Percentiles rank a stretch among this genome's conserved stretches.
These are phyloP conservation scores for Trachelipus rathkii DNA, from an alignment of 1,140 invertebrate species.

Conservation along the genomic window DNA sequence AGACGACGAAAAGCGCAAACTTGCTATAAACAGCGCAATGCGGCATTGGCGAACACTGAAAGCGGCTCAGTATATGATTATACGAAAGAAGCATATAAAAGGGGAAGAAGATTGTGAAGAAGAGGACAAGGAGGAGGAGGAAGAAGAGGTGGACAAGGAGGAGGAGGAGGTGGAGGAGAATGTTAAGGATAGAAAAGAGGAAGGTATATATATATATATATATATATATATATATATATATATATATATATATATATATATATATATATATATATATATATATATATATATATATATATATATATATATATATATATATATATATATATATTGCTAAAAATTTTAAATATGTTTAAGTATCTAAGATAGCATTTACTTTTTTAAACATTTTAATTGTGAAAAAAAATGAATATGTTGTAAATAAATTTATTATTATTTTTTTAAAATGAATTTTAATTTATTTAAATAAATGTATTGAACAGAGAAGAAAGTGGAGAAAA, in stretches of 20 bases:
- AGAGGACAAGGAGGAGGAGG: not conserved
- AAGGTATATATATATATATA: not conserved
- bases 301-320: not conserved
- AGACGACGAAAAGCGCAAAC: conserved; percentile 40
- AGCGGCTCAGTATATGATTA: conserved; percentile 31
- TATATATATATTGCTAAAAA: no score
- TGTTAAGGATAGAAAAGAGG: not conserved
- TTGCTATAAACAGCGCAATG: conserved; percentile 45
- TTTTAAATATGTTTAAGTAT: no score
- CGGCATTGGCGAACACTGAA: conserved; percentile 44
- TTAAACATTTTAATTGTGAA: no score
- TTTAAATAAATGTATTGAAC: no score
- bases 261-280: conserved; percentile 16
- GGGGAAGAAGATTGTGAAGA: conserved; percentile 25
- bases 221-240: conserved; percentile 25
- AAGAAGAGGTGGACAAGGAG: not conserved
- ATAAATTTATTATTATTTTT: no score
- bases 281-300: conserved; percentile 12
- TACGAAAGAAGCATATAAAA: conserved; percentile 31
- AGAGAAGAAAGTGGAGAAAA: no score
- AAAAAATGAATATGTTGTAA: no score
- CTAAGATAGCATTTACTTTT: no score
- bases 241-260: conserved; percentile 26
- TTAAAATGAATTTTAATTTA: no score
- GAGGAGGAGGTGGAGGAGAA: not conserved